Percentiles rank a stretch among this genome's conserved stretches.
Evolutionary conservation across 1,140 invertebrate genomes (phyloP).

Genomic region (Plutomurus gul): DNA sequence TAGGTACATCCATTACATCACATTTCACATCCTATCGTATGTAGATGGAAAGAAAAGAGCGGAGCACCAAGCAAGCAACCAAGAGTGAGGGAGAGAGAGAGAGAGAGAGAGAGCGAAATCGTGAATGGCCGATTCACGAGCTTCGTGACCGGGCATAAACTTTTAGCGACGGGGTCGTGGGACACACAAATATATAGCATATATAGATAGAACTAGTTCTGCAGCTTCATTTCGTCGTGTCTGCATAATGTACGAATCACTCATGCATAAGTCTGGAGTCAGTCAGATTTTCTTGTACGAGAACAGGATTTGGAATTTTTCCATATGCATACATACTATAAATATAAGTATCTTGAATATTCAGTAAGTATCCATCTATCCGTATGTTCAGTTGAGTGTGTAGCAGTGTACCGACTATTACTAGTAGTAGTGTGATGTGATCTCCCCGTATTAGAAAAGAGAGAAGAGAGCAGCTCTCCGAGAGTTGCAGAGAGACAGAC

Average conservation of each 20-base stretch:
- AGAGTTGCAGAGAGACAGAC: too few relatives aligned
- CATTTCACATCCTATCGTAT: background rate
- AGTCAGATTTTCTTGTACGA: constrained; percentile 30
- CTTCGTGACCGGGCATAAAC: constrained; percentile 44
- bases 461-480: too few relatives aligned
- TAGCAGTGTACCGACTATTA: background rate
- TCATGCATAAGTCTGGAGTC: constrained; percentile 44
- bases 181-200: constrained; percentile 42
- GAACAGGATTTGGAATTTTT: constrained; percentile 29
- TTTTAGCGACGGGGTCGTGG: constrained; percentile 36
- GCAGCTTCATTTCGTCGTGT: constrained; percentile 35
- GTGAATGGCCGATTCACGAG: constrained; percentile 47
- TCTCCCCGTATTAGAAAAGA: too few relatives aligned
- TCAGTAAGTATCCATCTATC: background rate
- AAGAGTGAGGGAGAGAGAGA: background rate
- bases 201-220: constrained; percentile 45
- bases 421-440: background rate
- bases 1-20: background rate
- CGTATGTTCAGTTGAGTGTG: background rate
- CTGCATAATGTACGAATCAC: constrained; percentile 43
- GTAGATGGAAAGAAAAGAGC: background rate
- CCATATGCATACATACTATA: constrained; percentile 5
- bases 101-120: constrained; percentile 19
- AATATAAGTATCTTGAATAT: background rate
- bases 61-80: background rate